phyloP scores from a whole-genome alignment of 2,113 vertebrate genomes.

The Bubo bubo region DNA sequence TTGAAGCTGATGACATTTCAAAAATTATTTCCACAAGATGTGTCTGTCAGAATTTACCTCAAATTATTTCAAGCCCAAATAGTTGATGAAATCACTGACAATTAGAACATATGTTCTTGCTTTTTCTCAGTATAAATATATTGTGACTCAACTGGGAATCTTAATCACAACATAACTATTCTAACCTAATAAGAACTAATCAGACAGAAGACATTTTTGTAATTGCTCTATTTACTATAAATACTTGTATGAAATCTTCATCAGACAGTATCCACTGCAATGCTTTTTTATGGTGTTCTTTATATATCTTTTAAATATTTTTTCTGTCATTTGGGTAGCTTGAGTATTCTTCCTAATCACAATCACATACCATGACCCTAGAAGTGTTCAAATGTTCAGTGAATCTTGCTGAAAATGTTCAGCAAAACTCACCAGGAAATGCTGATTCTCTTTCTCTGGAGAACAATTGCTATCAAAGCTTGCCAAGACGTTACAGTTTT shows the following conservation, averaged over 20 bases:
- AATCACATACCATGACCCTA: neutral
- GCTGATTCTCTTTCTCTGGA: neutral
- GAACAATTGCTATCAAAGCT: neutral
- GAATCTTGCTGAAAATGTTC: neutral
- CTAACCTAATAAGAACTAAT: neutral
- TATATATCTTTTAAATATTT: neutral
- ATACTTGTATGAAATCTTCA: neutral
- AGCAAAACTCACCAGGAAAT: neutral
- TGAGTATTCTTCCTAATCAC: neutral
- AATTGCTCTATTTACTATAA: neutral
- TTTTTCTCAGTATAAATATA: neutral
- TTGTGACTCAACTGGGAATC: neutral
- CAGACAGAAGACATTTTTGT: neutral
- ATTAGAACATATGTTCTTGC: neutral
- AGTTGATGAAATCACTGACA: neutral
- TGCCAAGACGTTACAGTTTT: neutral
- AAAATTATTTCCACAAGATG: neutral
- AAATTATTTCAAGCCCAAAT: neutral
- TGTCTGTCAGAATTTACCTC: neutral
- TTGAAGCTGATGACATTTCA: neutral
- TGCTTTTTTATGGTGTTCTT: neutral
- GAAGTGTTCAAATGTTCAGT: neutral
- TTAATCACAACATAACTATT: neutral
- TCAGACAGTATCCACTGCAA: neutral
- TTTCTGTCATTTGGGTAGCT: neutral